Base-by-base conservation (phyloP, 2,888 invertebrate genomes). In the Lymantria monacha region DNA sequence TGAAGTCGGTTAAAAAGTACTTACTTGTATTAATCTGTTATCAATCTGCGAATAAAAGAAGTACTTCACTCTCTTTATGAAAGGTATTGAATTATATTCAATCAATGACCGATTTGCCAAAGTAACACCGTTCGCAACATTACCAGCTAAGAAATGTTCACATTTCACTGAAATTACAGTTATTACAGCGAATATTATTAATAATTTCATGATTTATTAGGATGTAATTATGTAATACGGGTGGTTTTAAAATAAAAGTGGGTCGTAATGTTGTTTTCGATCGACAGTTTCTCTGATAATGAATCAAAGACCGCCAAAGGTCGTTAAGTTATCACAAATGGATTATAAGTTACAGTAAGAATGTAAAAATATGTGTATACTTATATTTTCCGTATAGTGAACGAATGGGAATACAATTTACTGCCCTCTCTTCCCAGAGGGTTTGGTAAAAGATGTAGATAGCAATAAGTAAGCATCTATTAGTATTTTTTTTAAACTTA, bases 11-110 rank as follows among this genome's bases (percentile, higher is more conserved):
- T n/a, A n/a, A n/a, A n/a, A n/a, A n/a, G 7, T 33, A 41, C 76
- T 69, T 41, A 82, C 84, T 69, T 74, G 69, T 43, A 85, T 85
- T 3, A 63, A 69, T 41, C 61, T 66, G 11, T 76, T 72, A 10
- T 75, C 71, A 7, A 59, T 42, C 1, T 75, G 68, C 2, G 74
- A 33, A 44, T 74, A 79, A 36, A 90, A 90, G 40, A 58, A 84
- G 1, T 71, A 57, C 10, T 91, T 91, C 0, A 89, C 85, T 31
- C 90, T 67, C 44, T 91, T 91, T 9, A 81, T 64, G 30, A 89
- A 80, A 0, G 82, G 83, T 7, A 76, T 69, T 0, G 88, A 83
- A 42, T 81, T 87, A 49, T 89, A 90, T 42, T 77, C 63, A 0
- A 85, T 53, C 1, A 30, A 30, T 0, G 70, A 70, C 3, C 74